Base-by-base conservation (phyloP, 2,888 invertebrate genomes). In the Marasmarcha lunaedactyla region DNA sequence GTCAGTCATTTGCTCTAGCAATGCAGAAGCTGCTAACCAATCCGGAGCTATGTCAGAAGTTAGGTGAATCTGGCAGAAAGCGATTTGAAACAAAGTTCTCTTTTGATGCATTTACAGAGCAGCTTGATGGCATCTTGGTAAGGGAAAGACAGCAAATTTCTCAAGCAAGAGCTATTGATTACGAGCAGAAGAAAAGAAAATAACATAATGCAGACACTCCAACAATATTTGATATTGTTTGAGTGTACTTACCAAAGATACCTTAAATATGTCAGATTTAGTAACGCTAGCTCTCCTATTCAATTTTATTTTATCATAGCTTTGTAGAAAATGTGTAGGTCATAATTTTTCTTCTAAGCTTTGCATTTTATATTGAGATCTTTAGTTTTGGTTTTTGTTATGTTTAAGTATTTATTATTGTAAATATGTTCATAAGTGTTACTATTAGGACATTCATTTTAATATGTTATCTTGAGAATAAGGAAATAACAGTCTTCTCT, bases 11-110 rank as follows among this genome's bases (percentile, higher is more conserved):
- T 84, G 90, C 94, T 0, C 81, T 85, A 27, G 91, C 91, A 15
- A 94, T 97, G 90, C 61, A 62, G 40, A 86, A 86, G 48, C 76
- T 94, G 41, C 81, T 94, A 10, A 63, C 84, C 4, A 87, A 90
- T 54, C 85, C 87, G 25, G 78, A 85, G 12, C 55, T 90, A 15
- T 83, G 86, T 9, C 69, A 85, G 10, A 85, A 85, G 47, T 87
- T 97, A 77, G 97, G 97, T 1, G 78, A 86, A 42, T 87, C 88
- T 47, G 97, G 95, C 0, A 85, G 85, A 43, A 85, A 89, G 50
- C 86, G 93, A 48, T 93, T 97, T 49, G 85, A 90, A 39, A 86
- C 89, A 1, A 88, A 88, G 48, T 97, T 97, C 69, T 95, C 96
- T 0, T 94, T 94, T 67, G 85, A 89, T 51, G 90, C 91, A 26